Evolutionary conservation across 2,888 invertebrate genomes (phyloP).

Genomic region (Harpagoxenus sublaevis): DNA sequence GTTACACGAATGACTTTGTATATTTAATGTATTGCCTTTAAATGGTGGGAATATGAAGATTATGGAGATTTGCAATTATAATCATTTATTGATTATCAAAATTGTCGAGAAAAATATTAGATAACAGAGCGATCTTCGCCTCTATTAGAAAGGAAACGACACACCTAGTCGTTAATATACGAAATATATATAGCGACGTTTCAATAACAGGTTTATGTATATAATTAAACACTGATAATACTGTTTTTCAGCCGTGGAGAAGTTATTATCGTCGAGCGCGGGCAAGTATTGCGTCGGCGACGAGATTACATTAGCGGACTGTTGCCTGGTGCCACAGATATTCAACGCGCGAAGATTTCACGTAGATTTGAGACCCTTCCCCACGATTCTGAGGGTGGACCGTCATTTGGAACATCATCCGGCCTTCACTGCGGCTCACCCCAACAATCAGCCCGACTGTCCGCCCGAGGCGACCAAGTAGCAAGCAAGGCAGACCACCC

Average conservation of each 20-base stretch:
- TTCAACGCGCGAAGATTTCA: constrained; percentile 98
- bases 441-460: constrained; percentile 97
- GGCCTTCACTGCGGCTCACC: constrained; percentile 96
- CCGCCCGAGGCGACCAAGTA: constrained; percentile 95
- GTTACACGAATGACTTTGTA: not conserved
- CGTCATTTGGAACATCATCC: constrained; percentile 95
- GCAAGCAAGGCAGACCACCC: constrained; percentile 86
- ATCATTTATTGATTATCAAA: not conserved
- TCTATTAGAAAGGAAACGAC: not conserved
- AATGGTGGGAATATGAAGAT: not conserved
- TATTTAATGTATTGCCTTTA: not conserved
- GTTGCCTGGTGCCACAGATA: constrained; percentile 97
- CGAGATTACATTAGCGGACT: constrained; percentile 97
- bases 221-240: constrained; percentile 1
- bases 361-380: constrained; percentile 96
- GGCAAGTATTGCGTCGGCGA: constrained; percentile 98
- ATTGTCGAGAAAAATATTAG: not conserved
- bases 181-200: not conserved
- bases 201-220: not conserved
- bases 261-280: constrained; percentile 93
- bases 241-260: constrained; percentile 92
- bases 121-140: not conserved
- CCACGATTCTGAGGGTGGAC: constrained; percentile 95
- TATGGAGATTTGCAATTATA: constrained; percentile 1
- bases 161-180: not conserved